phyloP scores from a whole-genome alignment of 1,140 invertebrate genomes.

The Grapholita molesta region DNA sequence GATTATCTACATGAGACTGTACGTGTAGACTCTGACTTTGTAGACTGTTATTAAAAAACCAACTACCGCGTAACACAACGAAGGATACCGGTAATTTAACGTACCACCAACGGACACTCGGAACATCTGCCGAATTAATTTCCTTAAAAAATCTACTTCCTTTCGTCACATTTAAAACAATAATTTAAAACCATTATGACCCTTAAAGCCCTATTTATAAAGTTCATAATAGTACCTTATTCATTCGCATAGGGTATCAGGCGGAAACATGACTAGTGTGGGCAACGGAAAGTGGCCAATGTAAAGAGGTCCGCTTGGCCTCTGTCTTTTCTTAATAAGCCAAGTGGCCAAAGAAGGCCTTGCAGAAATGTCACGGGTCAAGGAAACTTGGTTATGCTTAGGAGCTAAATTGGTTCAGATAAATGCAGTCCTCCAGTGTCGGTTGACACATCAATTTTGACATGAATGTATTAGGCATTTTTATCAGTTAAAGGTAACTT shows the following conservation, averaged over 20 bases:
- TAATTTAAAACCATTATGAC: conserved; percentile 26
- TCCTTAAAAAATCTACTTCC: conserved; percentile 17
- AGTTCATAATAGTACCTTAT: conserved; percentile 35
- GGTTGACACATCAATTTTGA: conserved; percentile 35
- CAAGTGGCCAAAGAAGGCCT: conserved; percentile 30
- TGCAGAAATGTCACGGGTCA: conserved; percentile 43
- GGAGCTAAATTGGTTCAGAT: conserved; percentile 67
- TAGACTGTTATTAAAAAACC: no score
- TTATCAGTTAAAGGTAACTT: conserved; percentile 19
- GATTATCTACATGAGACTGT: no score
- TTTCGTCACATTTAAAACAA: conserved; percentile 34
- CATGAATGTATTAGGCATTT: conserved; percentile 1
- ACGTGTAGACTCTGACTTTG: no score
- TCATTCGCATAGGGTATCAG: conserved; percentile 53
- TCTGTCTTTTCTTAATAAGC: conserved; percentile 34
- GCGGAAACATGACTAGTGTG: conserved; percentile 65
- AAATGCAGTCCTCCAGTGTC: conserved; percentile 52
- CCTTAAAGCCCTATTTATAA: conserved; percentile 26
- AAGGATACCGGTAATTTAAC: background rate
- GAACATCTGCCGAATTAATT: background rate
- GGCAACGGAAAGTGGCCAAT: conserved; percentile 49
- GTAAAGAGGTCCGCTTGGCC: conserved; percentile 43
- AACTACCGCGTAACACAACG: background rate
- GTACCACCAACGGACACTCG: background rate
- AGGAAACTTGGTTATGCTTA: conserved; percentile 42